Percentiles rank a stretch among this genome's conserved stretches.
These are phyloP conservation scores for Trinectes maculatus DNA, from an alignment of 2,113 vertebrate species.

Conservation along the genomic window DNA sequence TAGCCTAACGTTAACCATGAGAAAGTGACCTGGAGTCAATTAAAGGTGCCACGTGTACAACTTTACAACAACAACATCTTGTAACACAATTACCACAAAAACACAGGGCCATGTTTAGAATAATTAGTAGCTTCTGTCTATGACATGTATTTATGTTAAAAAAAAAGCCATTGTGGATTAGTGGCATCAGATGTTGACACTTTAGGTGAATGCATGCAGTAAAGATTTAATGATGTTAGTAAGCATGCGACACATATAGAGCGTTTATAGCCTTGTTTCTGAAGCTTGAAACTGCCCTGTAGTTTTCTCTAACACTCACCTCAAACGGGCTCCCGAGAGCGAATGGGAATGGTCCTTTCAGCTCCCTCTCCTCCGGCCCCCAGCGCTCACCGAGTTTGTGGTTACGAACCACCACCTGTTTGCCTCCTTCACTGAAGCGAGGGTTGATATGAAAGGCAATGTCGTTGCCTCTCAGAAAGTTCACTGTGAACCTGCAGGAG, in stretches of 20 bases:
- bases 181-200: background rate
- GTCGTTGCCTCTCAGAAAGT: conserved; percentile 83
- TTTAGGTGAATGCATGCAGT: background rate
- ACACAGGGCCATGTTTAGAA: background rate
- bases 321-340: conserved; percentile 79
- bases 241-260: conserved; percentile 24
- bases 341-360: conserved; percentile 79
- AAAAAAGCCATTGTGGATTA: background rate
- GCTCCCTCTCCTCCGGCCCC: conserved; percentile 80
- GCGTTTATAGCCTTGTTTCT: background rate
- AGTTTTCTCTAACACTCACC: conserved; percentile 58
- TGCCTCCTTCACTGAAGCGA: conserved; percentile 79
- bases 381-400: conserved; percentile 79
- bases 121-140: background rate
- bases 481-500: conserved; percentile 80
- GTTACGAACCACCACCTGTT: conserved; percentile 81
- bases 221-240: conserved; percentile 5
- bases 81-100: background rate
- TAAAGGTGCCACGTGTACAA: conserved; percentile 26
- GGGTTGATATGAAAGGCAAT: conserved; percentile 85
- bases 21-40: conserved; percentile 67
- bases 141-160: background rate
- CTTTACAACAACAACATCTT: conserved; percentile 31
- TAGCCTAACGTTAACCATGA: conserved; percentile 69
- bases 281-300: background rate